Conservation (phyloP, 2,888 invertebrate genomes). For the Zonitis immaculata region DNA sequence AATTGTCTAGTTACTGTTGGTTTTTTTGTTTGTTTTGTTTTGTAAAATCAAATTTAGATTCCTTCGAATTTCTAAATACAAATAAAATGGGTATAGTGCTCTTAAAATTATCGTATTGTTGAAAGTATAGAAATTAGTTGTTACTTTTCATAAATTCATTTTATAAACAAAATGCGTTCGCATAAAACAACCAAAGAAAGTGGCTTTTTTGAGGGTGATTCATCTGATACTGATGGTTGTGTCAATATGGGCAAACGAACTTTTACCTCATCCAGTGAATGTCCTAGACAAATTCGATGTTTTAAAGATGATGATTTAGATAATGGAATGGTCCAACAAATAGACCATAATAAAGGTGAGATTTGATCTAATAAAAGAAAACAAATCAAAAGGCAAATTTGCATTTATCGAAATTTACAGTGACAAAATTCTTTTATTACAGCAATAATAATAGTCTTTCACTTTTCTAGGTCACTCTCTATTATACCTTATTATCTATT, state of each 20-base stretch:
- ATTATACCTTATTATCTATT: background rate
- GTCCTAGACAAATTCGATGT: constrained; percentile 14
- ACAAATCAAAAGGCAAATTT: no score
- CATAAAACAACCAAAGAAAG: constrained; percentile 63
- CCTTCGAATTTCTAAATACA: background rate
- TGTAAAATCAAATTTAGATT: no score
- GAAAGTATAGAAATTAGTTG: no score
- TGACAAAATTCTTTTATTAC: background rate
- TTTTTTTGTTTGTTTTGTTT: no score
- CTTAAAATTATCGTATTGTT: no score
- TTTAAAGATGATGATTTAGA: background rate
- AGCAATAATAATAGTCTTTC: background rate
- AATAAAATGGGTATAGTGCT: no score
- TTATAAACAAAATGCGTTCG: constrained; percentile 41
- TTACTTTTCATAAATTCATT: no score
- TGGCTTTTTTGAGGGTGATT: constrained; percentile 76
- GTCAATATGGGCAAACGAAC: constrained; percentile 53
- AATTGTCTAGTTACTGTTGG: background rate
- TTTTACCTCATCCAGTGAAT: constrained; percentile 43
- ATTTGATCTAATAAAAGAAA: background rate
- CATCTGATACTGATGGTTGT: constrained; percentile 55
- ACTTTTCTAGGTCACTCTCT: background rate
- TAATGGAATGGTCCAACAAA: background rate
- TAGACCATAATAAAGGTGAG: background rate
- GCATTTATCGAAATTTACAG: background rate